phyloP scores from a whole-genome alignment of 2,113 vertebrate species.

The Pygoscelis adeliae region DNA sequence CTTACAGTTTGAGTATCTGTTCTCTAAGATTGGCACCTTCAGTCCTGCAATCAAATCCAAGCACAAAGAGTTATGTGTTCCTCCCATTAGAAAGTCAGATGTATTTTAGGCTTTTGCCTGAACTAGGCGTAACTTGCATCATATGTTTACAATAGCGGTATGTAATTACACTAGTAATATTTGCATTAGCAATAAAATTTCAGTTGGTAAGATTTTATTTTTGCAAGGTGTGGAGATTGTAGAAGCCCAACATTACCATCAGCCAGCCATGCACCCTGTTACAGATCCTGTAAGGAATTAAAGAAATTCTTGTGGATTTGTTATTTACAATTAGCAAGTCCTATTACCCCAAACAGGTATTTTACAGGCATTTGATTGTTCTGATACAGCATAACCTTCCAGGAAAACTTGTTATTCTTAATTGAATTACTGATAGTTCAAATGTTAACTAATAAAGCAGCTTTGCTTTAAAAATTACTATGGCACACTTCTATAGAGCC shows the following conservation, averaged over 20 bases:
- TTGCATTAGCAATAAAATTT: neutral
- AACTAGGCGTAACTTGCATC: neutral
- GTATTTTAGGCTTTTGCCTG: neutral
- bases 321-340: neutral
- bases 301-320: neutral
- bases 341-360: neutral
- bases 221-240: neutral
- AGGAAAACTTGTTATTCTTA: neutral
- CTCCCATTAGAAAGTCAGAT: neutral
- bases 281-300: neutral
- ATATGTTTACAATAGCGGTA: neutral
- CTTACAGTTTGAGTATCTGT: neutral
- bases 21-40: neutral
- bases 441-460: neutral
- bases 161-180: neutral
- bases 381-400: neutral
- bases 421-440: neutral
- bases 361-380: neutral
- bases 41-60: neutral
- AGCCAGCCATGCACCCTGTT: neutral
- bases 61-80: neutral
- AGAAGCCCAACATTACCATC: neutral
- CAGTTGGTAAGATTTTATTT: neutral
- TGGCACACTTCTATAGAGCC: neutral
- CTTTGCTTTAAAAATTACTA: neutral